A percentile compares a stretch with the other conserved stretches of the same genome.
These are phyloP conservation scores for Reticulitermes speratus DNA, from an alignment of 1,140 invertebrate genomes.

Conservation along the genomic window DNA sequence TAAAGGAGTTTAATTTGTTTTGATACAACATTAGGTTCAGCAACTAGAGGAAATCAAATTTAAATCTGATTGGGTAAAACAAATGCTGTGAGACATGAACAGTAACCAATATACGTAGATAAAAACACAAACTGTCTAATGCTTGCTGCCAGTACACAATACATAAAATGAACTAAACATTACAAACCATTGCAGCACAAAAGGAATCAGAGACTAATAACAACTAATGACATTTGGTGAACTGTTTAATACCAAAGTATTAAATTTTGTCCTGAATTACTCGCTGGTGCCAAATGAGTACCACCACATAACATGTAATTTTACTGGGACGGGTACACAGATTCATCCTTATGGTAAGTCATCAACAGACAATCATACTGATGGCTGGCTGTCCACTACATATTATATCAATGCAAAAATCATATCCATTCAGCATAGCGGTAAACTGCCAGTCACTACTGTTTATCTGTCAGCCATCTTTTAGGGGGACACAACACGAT, in stretches of 20 bases:
- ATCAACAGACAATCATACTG: constrained; percentile 1
- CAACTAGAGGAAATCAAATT: neutral
- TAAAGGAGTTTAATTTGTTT: constrained; percentile 16
- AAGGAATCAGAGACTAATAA: neutral
- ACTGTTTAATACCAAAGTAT: neutral
- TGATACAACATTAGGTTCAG: neutral
- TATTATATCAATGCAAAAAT: constrained; percentile 7
- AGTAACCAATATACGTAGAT: neutral
- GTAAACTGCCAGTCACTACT: constrained; percentile 17
- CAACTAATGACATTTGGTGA: neutral
- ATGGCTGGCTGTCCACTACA: constrained; percentile 9
- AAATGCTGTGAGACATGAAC: neutral
- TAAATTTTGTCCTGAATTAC: neutral
- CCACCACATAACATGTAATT: neutral
- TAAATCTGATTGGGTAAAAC: neutral
- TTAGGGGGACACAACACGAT: neutral
- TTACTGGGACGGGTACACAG: neutral
- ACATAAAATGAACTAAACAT: neutral
- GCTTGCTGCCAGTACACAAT: neutral
- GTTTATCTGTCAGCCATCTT: constrained; percentile 26
- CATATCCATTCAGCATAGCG: neutral
- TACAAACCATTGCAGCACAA: neutral
- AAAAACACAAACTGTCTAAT: neutral
- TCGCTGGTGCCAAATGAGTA: neutral
- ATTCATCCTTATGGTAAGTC: neutral